Percentiles rank a stretch among this genome's conserved stretches.
These are phyloP conservation scores for Nemopilema nomurai DNA, from an alignment of 30 jellyfish, hydroid and myxozoan genomes.

Conservation along the genomic window DNA sequence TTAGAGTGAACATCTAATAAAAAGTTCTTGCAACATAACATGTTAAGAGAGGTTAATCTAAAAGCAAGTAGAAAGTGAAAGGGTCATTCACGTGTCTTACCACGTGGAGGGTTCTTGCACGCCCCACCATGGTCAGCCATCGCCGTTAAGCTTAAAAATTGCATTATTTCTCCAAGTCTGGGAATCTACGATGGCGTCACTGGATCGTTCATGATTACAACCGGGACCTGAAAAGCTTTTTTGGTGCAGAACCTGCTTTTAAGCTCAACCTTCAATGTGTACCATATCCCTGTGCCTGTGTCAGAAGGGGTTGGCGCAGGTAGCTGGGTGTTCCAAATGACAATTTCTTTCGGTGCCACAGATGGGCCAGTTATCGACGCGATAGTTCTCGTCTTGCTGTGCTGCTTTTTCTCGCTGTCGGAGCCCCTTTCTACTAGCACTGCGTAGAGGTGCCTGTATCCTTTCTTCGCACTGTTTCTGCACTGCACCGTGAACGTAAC, in stretches of 20 bases:
- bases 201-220: constrained; percentile 5
- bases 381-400: not conserved
- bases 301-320: not conserved
- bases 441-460: constrained; percentile 43
- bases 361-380: constrained; percentile 68
- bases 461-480: constrained; percentile 42
- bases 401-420: not conserved
- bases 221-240: not conserved
- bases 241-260: constrained; percentile 1
- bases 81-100: too few species aligned
- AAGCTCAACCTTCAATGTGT: constrained; percentile 21
- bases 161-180: not conserved
- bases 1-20: too few species aligned
- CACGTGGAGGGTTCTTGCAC: too few species aligned
- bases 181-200: not conserved
- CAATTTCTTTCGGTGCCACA: constrained; percentile 57
- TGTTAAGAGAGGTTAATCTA: too few species aligned
- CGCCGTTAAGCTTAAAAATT: too few species aligned
- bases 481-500: constrained; percentile 49
- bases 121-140: too few species aligned
- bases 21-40: too few species aligned
- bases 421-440: constrained; percentile 23
- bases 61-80: too few species aligned
- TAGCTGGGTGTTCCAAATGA: constrained; percentile 40
- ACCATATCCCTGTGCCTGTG: constrained; percentile 31